These are phyloP conservation scores for Prionailurus bengalensis DNA, from an alignment of 2,113 vertebrate species.

Conservation along the genomic window DNA sequence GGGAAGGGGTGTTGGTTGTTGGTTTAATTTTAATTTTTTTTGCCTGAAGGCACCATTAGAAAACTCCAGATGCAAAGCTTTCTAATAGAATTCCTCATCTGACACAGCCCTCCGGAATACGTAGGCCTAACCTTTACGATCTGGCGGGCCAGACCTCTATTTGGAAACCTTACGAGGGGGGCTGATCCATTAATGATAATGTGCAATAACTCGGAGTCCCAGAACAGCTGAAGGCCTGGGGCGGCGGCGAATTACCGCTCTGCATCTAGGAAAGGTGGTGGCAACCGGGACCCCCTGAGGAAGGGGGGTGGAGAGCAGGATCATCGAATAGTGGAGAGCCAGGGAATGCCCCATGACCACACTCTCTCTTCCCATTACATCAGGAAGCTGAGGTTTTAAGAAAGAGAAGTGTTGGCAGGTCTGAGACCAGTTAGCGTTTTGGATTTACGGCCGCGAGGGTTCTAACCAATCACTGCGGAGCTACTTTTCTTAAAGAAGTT, in stretches of 20 bases:
- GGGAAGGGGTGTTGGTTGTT: slow-evolving; percentile 60
- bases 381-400: slow-evolving; percentile 34
- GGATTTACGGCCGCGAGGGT: background rate
- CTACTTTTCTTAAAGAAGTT: background rate
- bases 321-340: background rate
- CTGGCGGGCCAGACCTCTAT: slow-evolving; percentile 66
- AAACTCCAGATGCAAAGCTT: slow-evolving; percentile 83
- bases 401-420: background rate
- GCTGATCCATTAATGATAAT: slow-evolving; percentile 69
- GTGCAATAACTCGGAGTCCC: background rate
- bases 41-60: slow-evolving; percentile 83
- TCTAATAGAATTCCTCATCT: slow-evolving; percentile 80
- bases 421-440: background rate
- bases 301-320: background rate
- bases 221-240: slow-evolving; percentile 73
- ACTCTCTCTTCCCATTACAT: background rate
- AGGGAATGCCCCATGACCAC: background rate
- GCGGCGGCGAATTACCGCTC: background rate
- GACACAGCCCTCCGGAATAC: slow-evolving; percentile 69
- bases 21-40: slow-evolving; percentile 82
- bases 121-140: slow-evolving; percentile 73
- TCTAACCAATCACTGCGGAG: background rate
- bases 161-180: slow-evolving; percentile 56
- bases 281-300: background rate
- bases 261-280: background rate